Base-by-base conservation (phyloP, 2,888 invertebrate species). In the Branchipolynoe longqiensis region DNA sequence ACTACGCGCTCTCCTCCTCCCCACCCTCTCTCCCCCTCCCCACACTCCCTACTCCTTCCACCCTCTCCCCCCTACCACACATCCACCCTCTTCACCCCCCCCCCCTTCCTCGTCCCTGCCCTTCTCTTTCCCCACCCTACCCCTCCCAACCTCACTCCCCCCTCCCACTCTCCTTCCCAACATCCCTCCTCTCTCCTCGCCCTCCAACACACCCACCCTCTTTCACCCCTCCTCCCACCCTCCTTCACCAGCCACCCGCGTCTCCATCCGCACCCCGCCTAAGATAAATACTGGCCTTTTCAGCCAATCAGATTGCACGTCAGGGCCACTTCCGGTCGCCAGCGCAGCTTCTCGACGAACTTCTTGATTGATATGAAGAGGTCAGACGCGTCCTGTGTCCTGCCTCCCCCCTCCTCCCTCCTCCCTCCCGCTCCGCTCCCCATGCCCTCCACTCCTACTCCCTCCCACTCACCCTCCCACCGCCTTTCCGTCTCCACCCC, bases 261-360 rank as follows among this genome's bases (percentile, higher is more conserved):
- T 38, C 36, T 12, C 0, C 33, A 22, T 36, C 22, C 12, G 12
- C 36, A 33, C 22, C 69, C 12, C 33, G 38, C 36, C n/a, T 38
- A 69, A 69, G 69, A 69, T 69, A 69, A 69, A 69, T 69, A 69
- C 69, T 38, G 69, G 69, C 69, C 69, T 69, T 69, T 69, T 69
- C 38, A 33, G 69, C 69, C 69, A 69, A 69, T 69, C 69, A 69
- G 69, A 69, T 69, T 33, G 69, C 38, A 69, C 36, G 69, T 36
- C 69, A n/a, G n/a, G 69, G 1, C 69, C 36, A 69, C 69, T 69
- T 69, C 69, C 69, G 69, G 69, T 12, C 36, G 33, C 62, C 22
- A 4, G 69, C 38, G 69, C n/a, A 4, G 36, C 69, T 36, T 69
- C 36, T 8, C 36, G 38, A n/a, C 36, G 69, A 14, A 69, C 36